Percentiles rank a stretch among this genome's conserved stretches.
phyloP scores from a whole-genome alignment of 2,888 invertebrate genomes.

The Gandaritis pyraliata region DNA sequence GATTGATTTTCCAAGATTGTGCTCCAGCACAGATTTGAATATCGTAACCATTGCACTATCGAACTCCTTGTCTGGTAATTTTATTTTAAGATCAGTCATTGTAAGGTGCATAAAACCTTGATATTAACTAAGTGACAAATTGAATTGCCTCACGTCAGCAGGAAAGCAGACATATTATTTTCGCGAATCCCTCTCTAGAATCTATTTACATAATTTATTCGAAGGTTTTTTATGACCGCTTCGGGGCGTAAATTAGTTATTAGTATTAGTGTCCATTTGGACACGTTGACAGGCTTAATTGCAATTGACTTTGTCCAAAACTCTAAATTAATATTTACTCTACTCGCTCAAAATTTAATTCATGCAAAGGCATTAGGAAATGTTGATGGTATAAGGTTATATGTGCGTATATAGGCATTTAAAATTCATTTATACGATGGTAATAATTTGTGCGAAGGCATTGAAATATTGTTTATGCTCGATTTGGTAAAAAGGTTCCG shows the following conservation, averaged over 20 bases:
- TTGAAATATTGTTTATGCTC: slow-evolving; percentile 30
- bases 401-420: neutral
- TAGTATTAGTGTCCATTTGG: no score
- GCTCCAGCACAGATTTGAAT: neutral
- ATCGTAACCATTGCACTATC: slow-evolving; percentile 2
- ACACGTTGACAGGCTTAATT: no score
- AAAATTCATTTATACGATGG: slow-evolving; percentile 17
- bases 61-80: neutral
- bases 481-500: slow-evolving; percentile 33
- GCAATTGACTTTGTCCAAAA: neutral
- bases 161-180: neutral
- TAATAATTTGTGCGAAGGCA: slow-evolving; percentile 29
- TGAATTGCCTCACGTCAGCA: neutral
- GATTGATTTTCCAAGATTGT: neutral
- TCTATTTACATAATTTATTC: neutral
- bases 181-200: neutral
- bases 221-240: no score
- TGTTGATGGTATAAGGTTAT: neutral
- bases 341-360: neutral
- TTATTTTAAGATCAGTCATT: neutral
- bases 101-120: slow-evolving; percentile 2
- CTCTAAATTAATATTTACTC: neutral
- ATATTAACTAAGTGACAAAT: slow-evolving; percentile 2
- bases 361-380: slow-evolving; percentile 14
- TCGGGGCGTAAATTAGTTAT: no score